These are phyloP conservation scores for Isichthys henryi DNA, from an alignment of 2,113 vertebrate genomes.

Conservation along the genomic window DNA sequence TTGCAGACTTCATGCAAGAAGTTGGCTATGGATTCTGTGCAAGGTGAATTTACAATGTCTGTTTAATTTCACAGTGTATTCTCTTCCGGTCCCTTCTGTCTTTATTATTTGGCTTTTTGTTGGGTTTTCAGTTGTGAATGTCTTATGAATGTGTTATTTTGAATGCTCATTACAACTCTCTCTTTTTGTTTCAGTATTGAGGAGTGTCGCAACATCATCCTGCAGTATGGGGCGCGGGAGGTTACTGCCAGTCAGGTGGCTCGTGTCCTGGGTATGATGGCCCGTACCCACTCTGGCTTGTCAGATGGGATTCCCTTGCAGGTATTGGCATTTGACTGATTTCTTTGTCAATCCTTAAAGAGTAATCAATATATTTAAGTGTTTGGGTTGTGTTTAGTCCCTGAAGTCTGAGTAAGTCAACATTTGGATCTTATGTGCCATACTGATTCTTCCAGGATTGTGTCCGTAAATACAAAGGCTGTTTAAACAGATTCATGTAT, in stretches of 20 bases:
- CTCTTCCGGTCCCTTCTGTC: neutral
- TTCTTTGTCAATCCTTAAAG: no score
- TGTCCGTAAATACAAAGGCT: neutral
- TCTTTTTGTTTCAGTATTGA: conserved; percentile 69
- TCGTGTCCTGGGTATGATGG: conserved; percentile 98
- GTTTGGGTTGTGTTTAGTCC: neutral
- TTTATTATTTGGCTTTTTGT: neutral
- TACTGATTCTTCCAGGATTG: neutral
- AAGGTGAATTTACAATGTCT: conserved; percentile 58
- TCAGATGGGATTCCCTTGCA: conserved; percentile 91
- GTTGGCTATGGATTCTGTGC: conserved; percentile 98
- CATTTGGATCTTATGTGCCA: neutral
- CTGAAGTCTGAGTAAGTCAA: neutral
- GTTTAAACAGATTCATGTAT: neutral
- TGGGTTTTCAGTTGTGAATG: neutral
- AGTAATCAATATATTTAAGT: neutral
- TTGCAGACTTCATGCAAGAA: conserved; percentile 99
- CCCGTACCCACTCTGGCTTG: conserved; percentile 89
- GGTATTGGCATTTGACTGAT: conserved; percentile 48
- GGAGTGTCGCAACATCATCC: conserved; percentile 95
- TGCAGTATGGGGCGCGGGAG: conserved; percentile 93
- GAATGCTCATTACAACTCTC: neutral
- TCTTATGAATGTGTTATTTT: neutral
- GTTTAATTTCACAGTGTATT: neutral
- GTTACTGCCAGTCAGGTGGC: conserved; percentile 96